Conservation (phyloP, 2,113 vertebrate genomes). For the Oncorhynchus gorbuscha region DNA sequence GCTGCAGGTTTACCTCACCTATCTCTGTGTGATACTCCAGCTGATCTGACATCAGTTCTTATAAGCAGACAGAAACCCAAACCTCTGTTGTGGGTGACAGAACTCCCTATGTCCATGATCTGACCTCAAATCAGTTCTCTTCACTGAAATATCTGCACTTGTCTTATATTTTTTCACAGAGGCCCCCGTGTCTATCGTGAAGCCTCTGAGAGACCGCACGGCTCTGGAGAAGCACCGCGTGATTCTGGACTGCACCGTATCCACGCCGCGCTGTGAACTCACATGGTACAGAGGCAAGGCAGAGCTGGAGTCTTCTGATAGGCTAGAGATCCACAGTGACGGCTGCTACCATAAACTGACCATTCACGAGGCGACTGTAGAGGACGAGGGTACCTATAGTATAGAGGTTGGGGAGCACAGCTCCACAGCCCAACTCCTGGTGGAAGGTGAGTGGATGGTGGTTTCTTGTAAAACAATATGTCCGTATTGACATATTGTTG, state of each 20-base stretch:
- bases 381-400: slow-evolving; percentile 87
- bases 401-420: slow-evolving; percentile 82
- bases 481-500: neutral
- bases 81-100: neutral
- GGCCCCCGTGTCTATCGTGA: slow-evolving; percentile 85
- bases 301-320: slow-evolving; percentile 77
- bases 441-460: slow-evolving; percentile 79
- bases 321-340: slow-evolving; percentile 82
- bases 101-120: neutral
- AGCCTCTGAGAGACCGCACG: slow-evolving; percentile 86
- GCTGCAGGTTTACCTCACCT: neutral
- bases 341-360: slow-evolving; percentile 86
- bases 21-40: too few relatives aligned
- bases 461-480: too few relatives aligned
- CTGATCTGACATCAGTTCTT: too few relatives aligned
- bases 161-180: slow-evolving; percentile 61
- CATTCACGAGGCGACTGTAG: slow-evolving; percentile 78
- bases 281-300: slow-evolving; percentile 81
- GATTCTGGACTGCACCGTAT: slow-evolving; percentile 88
- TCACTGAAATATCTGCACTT: neutral
- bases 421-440: slow-evolving; percentile 81
- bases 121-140: neutral
- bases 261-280: slow-evolving; percentile 74
- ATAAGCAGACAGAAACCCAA: neutral
- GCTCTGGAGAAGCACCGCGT: slow-evolving; percentile 86